A percentile compares a stretch with the other conserved stretches of the same genome.
phyloP scores from a whole-genome alignment of 2,888 invertebrate species.

The Periphyllus acericola region DNA sequence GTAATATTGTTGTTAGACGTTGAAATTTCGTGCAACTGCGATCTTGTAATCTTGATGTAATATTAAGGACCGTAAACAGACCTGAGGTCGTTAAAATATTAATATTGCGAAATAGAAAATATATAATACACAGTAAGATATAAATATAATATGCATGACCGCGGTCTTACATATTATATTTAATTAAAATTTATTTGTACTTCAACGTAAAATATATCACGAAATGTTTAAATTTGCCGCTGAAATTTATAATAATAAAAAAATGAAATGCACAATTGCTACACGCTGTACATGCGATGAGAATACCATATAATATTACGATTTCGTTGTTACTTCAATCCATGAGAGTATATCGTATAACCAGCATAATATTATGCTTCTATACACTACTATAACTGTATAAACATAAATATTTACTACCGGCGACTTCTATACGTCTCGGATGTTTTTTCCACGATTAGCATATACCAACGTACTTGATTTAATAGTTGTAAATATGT shows the following conservation, averaged over 20 bases:
- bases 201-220: too few species aligned
- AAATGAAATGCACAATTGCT: neutral
- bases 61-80: constrained; percentile 4
- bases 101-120: constrained; percentile 4
- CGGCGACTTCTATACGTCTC: neutral
- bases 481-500: too few species aligned
- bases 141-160: neutral
- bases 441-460: too few species aligned
- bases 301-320: neutral
- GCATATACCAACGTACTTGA: too few species aligned
- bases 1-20: neutral
- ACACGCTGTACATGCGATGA: too few species aligned
- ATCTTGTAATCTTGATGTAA: constrained; percentile 26
- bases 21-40: constrained; percentile 13
- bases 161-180: too few species aligned
- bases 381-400: neutral
- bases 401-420: neutral
- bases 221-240: too few species aligned
- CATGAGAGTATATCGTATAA: neutral
- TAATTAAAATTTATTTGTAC: too few species aligned
- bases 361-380: neutral
- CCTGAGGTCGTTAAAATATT: constrained; percentile 19
- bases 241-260: neutral
- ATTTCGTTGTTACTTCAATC: neutral
- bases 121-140: neutral